Percentiles rank a stretch among this genome's conserved stretches.
These are phyloP conservation scores for Galeruca laticollis DNA, from an alignment of 2,888 invertebrate genomes.

Conservation along the genomic window DNA sequence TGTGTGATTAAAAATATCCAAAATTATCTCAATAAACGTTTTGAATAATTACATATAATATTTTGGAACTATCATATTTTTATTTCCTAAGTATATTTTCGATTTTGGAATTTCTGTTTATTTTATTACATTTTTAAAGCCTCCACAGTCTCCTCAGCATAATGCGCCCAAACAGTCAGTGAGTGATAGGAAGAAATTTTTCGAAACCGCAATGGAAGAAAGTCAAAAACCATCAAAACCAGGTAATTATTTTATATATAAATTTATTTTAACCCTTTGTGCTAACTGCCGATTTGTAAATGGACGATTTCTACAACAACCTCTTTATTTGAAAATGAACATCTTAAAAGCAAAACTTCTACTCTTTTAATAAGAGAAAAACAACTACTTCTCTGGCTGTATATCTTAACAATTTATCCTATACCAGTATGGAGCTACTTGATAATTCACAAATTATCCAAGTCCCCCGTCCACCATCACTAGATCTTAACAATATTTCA, in stretches of 20 bases:
- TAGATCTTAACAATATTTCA: conserved; percentile 40
- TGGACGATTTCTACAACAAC: too few relatives aligned
- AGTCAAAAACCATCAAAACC: conserved; percentile 88
- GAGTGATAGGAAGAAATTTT: conserved; percentile 94
- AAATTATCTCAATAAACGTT: too few relatives aligned
- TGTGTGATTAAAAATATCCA: neutral
- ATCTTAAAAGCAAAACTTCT: too few relatives aligned
- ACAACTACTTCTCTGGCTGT: too few relatives aligned
- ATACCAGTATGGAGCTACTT: conserved; percentile 40
- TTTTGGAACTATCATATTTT: conserved; percentile 22
- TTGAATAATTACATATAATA: conserved; percentile 3
- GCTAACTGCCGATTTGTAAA: too few relatives aligned
- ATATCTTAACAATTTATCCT: too few relatives aligned
- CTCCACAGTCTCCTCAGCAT: conserved; percentile 77
- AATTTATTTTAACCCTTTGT: too few relatives aligned
- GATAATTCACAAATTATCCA: conserved; percentile 48
- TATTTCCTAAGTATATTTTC: conserved; percentile 19
- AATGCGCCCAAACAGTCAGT: conserved; percentile 87
- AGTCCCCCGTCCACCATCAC: conserved; percentile 53
- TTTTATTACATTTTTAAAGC: conserved; percentile 55
- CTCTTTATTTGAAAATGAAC: too few relatives aligned
- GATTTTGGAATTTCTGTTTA: conserved; percentile 37
- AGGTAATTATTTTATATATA: conserved; percentile 71
- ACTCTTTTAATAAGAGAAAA: too few relatives aligned
- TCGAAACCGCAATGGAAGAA: conserved; percentile 96